A percentile compares a stretch with the other conserved stretches of the same genome.
phyloP scores from a whole-genome alignment of 2,888 invertebrate genomes.

The Icerya purchasi region DNA sequence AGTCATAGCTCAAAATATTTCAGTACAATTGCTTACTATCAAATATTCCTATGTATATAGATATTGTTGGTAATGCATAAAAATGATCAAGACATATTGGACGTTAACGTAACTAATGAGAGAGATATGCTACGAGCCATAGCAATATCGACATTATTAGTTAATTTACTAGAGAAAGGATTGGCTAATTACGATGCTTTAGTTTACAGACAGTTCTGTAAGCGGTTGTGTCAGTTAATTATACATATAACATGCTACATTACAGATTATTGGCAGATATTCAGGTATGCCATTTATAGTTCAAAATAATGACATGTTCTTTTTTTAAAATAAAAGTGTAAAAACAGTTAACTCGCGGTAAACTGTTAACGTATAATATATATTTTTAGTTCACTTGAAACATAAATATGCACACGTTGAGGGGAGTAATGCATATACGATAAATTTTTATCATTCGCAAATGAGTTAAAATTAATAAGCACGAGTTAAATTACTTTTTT shows the following conservation, averaged over 20 bases:
- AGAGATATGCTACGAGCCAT: conserved; percentile 25
- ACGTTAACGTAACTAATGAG: conserved; percentile 16
- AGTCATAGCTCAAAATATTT: too few relatives aligned
- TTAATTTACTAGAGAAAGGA: conserved; percentile 23
- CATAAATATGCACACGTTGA: too few relatives aligned
- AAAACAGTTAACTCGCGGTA: too few relatives aligned
- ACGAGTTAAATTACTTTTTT: too few relatives aligned
- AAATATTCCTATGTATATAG: conserved; percentile 15
- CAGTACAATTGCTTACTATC: neutral
- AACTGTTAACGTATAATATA: too few relatives aligned
- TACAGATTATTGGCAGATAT: conserved; percentile 41
- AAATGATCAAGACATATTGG: conserved; percentile 22
- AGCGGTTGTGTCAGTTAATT: conserved; percentile 41
- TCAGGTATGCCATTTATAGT: conserved; percentile 9
- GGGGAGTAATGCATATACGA: neutral
- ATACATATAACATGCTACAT: conserved; percentile 49
- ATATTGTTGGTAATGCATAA: conserved; percentile 27
- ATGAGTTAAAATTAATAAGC: too few relatives aligned
- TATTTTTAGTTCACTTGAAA: too few relatives aligned
- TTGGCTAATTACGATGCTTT: conserved; percentile 25
- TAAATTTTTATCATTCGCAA: too few relatives aligned
- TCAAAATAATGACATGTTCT: neutral
- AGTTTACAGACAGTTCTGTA: conserved; percentile 45
- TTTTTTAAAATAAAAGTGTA: neutral
- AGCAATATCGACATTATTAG: conserved; percentile 42